Percentiles rank a stretch among this genome's conserved stretches.
These are phyloP conservation scores for Morelia viridis DNA, from an alignment of 2,797 vertebrate species.

Conservation along the genomic window DNA sequence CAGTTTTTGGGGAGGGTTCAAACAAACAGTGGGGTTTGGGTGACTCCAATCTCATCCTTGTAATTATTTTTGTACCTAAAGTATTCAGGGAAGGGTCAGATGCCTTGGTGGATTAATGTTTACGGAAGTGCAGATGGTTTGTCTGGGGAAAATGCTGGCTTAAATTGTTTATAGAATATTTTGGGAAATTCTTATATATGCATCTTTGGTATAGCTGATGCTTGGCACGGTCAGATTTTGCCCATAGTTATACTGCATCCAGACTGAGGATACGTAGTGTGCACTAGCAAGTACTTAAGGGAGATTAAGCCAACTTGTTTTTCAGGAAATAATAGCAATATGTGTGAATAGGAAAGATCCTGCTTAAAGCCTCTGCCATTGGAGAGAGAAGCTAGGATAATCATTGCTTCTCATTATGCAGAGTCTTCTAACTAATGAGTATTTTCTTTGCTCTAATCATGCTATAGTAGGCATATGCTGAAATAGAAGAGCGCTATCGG, in stretches of 20 bases:
- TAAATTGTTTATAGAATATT: conserved; percentile 36
- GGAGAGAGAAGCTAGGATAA: neutral
- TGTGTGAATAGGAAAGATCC: neutral
- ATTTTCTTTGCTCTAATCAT: neutral
- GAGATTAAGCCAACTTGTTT: neutral
- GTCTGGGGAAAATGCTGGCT: neutral
- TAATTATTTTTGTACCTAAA: neutral
- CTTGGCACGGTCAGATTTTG: neutral
- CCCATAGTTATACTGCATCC: neutral
- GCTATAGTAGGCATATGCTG: neutral
- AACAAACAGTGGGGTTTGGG: neutral
- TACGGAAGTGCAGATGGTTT: conserved; percentile 20
- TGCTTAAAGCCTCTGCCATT: neutral
- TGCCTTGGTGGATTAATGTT: conserved; percentile 30
- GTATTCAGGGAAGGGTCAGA: neutral
- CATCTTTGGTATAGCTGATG: too few species aligned
- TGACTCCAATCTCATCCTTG: conserved; percentile 12
- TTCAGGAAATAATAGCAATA: neutral
- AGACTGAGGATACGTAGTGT: neutral
- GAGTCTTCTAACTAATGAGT: neutral
- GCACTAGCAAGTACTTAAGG: neutral
- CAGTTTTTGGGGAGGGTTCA: neutral
- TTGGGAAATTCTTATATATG: neutral
- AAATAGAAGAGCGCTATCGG: neutral
- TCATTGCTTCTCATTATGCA: neutral